phyloP scores from a whole-genome alignment of 2,888 invertebrate genomes.

The Siphlonurus alternatus region DNA sequence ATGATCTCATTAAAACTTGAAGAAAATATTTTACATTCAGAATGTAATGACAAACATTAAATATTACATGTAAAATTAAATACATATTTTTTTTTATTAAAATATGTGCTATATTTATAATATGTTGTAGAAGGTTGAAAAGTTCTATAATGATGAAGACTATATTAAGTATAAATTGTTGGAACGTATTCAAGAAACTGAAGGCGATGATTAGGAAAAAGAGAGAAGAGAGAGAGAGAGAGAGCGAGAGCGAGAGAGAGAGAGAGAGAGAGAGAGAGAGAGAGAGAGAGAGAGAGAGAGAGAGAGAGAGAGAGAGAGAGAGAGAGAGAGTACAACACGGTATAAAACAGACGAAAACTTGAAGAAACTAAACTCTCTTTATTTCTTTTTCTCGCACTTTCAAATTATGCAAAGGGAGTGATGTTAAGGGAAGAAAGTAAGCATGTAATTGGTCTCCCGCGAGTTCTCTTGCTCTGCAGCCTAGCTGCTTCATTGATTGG shows the following conservation, averaged over 20 bases:
- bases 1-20: too few relatives aligned
- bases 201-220: not conserved
- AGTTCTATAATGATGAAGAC: too few relatives aligned
- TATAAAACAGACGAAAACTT: not conserved
- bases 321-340: not conserved
- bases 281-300: not conserved
- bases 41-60: too few relatives aligned
- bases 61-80: too few relatives aligned
- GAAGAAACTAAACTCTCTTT: not conserved
- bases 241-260: not conserved
- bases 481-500: not conserved
- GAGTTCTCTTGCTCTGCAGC: not conserved
- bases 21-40: too few relatives aligned
- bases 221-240: not conserved
- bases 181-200: not conserved
- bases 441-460: not conserved
- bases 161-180: too few relatives aligned
- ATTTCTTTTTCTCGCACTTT: not conserved
- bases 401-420: not conserved
- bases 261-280: not conserved
- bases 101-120: too few relatives aligned
- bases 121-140: too few relatives aligned
- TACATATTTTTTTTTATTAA: too few relatives aligned
- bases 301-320: not conserved
- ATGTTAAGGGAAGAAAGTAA: not conserved